Conservation (phyloP, 2,113 vertebrate genomes). For the Halcyon senegalensis region DNA sequence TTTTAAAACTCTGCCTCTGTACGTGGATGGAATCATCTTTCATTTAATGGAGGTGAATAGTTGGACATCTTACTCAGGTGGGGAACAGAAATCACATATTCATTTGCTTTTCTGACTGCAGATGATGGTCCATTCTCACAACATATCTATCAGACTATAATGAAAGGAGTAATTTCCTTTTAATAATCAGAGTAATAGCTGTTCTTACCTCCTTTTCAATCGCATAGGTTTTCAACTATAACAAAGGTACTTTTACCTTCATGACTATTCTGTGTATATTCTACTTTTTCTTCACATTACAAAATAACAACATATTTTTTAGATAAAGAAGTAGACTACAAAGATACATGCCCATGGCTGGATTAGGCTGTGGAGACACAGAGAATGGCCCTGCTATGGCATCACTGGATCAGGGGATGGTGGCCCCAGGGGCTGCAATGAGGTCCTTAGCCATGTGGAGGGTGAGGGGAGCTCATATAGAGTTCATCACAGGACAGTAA, state of each 20-base stretch:
- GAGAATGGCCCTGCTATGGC: fast-evolving
- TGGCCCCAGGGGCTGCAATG: neutral
- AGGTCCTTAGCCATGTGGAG: neutral
- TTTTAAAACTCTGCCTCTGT: neutral
- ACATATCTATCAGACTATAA: neutral
- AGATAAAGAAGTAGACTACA: neutral
- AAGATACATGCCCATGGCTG: neutral
- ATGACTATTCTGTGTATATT: neutral
- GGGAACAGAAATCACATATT: neutral
- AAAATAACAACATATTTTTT: neutral
- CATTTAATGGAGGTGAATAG: neutral
- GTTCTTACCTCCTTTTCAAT: neutral
- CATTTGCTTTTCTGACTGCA: fast-evolving
- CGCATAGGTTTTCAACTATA: neutral
- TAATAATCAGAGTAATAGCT: neutral
- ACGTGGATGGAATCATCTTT: neutral
- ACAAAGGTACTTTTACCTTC: neutral
- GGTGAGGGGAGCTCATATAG: too few relatives aligned
- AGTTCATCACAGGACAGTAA: neutral
- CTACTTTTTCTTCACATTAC: neutral
- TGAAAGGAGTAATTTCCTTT: neutral
- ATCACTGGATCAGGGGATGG: neutral
- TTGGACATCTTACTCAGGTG: neutral
- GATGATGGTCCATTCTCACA: neutral
- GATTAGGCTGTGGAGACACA: neutral